These are phyloP conservation scores for Ciona savignyi DNA, from an alignment of 23 tunicate species.

Conservation along the genomic window DNA sequence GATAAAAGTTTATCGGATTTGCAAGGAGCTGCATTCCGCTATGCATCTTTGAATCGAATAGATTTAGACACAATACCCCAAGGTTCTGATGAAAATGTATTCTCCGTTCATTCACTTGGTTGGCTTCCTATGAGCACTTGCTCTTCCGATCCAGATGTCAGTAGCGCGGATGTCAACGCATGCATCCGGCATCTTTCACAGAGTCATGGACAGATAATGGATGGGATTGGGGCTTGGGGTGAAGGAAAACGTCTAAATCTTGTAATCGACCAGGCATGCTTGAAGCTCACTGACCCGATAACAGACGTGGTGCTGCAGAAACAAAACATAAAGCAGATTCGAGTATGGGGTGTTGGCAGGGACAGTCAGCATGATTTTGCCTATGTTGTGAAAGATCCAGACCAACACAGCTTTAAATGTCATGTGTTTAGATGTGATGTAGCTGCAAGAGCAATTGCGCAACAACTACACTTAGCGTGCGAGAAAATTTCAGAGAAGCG, in stretches of 20 bases:
- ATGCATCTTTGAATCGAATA: constrained; percentile 42
- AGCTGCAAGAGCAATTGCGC: constrained; percentile 72
- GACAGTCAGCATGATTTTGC: constrained; percentile 68
- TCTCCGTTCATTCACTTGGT: constrained; percentile 80
- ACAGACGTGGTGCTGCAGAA: constrained; percentile 42
- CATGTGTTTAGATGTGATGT: constrained; percentile 93
- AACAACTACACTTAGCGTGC: constrained; percentile 64
- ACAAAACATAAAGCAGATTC: constrained; percentile 69
- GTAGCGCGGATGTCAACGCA: constrained; percentile 79
- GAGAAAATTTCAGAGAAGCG: constrained; percentile 17
- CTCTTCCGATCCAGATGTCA: constrained; percentile 56
- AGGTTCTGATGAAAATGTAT: constrained; percentile 6
- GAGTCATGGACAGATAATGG: constrained; percentile 64
- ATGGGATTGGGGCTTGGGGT: constrained; percentile 95
- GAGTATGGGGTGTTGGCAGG: constrained; percentile 90
- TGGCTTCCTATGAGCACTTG: constrained; percentile 78
- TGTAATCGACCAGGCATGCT: constrained; percentile 39
- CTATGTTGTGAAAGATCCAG: constrained; percentile 53
- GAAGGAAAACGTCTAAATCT: constrained; percentile 74
- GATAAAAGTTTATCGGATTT: constrained; percentile 77
- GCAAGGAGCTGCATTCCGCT: constrained; percentile 67
- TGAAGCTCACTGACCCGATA: constrained; percentile 60
- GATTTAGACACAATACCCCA: constrained; percentile 7
- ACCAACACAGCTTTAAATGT: constrained; percentile 61
- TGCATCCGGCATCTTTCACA: constrained; percentile 74